Evolutionary conservation across 2,113 vertebrate genomes (phyloP), one percentile per base, ranked within the genome.

Genomic region (Chiloscyllium plagiosum): DNA sequence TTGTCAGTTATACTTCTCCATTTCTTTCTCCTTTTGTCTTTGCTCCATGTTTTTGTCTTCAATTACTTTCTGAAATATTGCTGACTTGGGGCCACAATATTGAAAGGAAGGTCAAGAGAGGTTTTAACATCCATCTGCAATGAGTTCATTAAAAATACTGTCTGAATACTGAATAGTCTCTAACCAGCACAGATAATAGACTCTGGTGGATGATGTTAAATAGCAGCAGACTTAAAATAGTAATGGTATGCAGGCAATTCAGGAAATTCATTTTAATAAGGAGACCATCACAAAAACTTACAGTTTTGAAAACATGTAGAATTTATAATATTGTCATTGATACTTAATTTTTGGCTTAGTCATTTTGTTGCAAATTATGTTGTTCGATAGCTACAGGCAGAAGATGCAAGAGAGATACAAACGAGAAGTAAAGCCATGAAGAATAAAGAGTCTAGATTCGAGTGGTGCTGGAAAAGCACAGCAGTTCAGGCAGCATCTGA

Each of bases 271-370:
- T 29, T 52, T 89, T 89, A 89, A 89, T 89, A 56, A 56, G 47
- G 56, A 89, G 50, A 56, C 29, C 26, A 61, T 90, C 87, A 90
- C 50, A 61, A 65, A 93, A 93, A 93, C 89, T 66, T 93, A 42
- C 42, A 93, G 87, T 33, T 61, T 47, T 93, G 61, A 93, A 42
- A 37, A 66, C 66, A 5, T 66, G 37, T 22, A 10, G 89, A 93
- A 93, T 37, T 92, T 29, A n/a, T 66, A 83, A 83, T 83, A n/a
- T 83, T 83, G 89, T 68, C 33, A 37, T 92, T 92, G 80, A 83
- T 83, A 20, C 17, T 19, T 42, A 42, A 42, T 42, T 93, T 93
- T 17, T 66, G 61, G 61, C n/a, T n/a, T 37, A 65, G 89, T 15
- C 61, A 19, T 6, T 37, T 66, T n/a, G 20, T 24, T 93, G 17